phyloP scores from a whole-genome alignment of 1,140 invertebrate genomes.

The Lepidurus couesii region DNA sequence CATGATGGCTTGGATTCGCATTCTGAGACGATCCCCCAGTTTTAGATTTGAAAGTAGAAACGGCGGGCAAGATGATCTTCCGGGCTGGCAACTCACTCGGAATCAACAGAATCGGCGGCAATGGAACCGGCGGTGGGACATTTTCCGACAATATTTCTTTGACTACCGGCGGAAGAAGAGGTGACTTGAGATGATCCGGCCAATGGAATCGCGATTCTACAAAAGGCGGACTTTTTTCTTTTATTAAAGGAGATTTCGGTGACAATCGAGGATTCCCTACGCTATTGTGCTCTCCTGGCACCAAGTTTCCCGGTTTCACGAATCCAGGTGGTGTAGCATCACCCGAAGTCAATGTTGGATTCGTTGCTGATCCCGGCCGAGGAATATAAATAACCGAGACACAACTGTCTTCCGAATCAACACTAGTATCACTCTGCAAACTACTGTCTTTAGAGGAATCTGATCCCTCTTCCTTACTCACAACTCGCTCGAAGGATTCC shows the following conservation, averaged over 20 bases:
- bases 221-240: slow-evolving; percentile 29
- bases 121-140: neutral
- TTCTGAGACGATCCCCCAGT: neutral
- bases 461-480: slow-evolving; percentile 74
- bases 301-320: slow-evolving; percentile 36
- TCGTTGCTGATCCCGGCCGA: slow-evolving; percentile 49
- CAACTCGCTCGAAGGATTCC: slow-evolving; percentile 50
- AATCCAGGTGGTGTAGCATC: slow-evolving; percentile 1
- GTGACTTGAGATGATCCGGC: slow-evolving; percentile 1
- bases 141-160: neutral
- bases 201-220: slow-evolving; percentile 15
- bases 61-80: neutral
- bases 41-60: slow-evolving; percentile 28
- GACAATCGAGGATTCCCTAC: slow-evolving; percentile 26
- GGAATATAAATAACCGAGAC: slow-evolving; percentile 84
- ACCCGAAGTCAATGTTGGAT: slow-evolving; percentile 1
- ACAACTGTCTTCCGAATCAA: slow-evolving; percentile 86
- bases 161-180: neutral
- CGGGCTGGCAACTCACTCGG: slow-evolving; percentile 16
- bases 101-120: slow-evolving; percentile 23
- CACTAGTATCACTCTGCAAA: slow-evolving; percentile 83
- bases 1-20: slow-evolving; percentile 33
- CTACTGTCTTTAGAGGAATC: slow-evolving; percentile 85
- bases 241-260: slow-evolving; percentile 24
- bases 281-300: slow-evolving; percentile 30